Conservation (phyloP, 2,113 vertebrate species). For the Gracilinanus agilis region DNA sequence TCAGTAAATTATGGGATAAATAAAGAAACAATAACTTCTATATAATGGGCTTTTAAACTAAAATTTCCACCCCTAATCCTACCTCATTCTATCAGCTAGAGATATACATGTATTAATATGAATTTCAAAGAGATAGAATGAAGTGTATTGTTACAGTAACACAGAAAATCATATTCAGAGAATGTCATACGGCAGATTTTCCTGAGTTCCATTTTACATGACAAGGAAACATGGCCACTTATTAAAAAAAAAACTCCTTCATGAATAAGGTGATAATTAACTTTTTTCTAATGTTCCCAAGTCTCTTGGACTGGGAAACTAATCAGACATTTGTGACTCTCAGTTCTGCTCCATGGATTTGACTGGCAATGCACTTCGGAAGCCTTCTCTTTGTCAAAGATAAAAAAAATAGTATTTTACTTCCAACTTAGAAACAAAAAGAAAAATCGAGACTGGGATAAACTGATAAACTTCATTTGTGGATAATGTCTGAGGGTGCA, state of each 20-base stretch:
- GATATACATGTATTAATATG: background rate
- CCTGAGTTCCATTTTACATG: background rate
- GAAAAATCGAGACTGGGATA: background rate
- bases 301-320: background rate
- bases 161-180: background rate
- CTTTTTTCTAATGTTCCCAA: background rate
- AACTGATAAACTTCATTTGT: background rate
- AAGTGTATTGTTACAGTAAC: background rate
- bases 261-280: background rate
- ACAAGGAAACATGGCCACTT: background rate
- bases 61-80: background rate
- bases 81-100: background rate
- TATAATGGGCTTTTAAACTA: background rate
- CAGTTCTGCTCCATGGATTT: background rate
- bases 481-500: background rate
- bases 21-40: background rate
- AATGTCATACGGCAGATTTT: background rate
- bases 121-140: background rate
- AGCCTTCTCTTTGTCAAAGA: background rate
- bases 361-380: background rate
- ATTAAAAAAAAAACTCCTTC: background rate
- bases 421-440: background rate
- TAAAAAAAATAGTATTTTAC: background rate
- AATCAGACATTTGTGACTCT: background rate
- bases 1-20: background rate